Percentiles rank a stretch among this genome's conserved stretches.
Evolutionary conservation across 2,113 vertebrate genomes (phyloP).

Genomic region (Centropus unirufus): DNA sequence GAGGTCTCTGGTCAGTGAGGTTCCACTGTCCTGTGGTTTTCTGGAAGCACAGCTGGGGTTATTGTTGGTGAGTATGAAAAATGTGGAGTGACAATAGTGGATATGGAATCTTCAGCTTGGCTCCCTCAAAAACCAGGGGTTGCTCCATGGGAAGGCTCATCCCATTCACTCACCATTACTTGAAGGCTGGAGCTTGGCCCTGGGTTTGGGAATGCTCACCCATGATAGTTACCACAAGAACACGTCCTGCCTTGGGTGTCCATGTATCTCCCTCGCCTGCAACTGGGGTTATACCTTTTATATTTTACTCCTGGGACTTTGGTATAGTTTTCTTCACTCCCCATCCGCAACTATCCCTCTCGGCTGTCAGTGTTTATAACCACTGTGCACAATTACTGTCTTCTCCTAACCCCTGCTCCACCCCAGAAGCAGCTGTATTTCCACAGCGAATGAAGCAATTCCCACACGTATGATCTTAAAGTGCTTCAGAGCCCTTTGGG

Average conservation of each 20-base stretch:
- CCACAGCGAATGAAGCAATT: conserved; percentile 30
- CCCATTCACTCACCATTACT: neutral
- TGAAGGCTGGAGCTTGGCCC: neutral
- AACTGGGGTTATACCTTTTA: neutral
- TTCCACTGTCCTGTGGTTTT: neutral
- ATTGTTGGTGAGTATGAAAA: neutral
- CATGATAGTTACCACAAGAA: fast-evolving
- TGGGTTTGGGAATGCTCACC: fast-evolving
- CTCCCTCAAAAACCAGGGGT: neutral
- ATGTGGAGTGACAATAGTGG: fast-evolving
- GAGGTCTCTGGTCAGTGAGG: neutral
- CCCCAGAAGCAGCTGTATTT: conserved; percentile 12
- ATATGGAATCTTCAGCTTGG: neutral
- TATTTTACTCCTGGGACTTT: neutral
- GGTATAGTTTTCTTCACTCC: neutral
- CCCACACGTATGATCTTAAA: conserved; percentile 7
- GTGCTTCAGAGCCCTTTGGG: conserved; percentile 58
- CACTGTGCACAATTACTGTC: neutral
- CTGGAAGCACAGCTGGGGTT: neutral
- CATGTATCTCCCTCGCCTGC: neutral
- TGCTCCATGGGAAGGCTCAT: fast-evolving
- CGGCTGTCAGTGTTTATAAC: neutral
- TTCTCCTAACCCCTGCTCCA: neutral
- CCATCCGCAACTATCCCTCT: neutral
- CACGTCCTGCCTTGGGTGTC: neutral